Evolutionary conservation across 2,888 invertebrate genomes (phyloP), one percentile per base, ranked within the genome.

Genomic region (Agrenia bidenticulata): DNA sequence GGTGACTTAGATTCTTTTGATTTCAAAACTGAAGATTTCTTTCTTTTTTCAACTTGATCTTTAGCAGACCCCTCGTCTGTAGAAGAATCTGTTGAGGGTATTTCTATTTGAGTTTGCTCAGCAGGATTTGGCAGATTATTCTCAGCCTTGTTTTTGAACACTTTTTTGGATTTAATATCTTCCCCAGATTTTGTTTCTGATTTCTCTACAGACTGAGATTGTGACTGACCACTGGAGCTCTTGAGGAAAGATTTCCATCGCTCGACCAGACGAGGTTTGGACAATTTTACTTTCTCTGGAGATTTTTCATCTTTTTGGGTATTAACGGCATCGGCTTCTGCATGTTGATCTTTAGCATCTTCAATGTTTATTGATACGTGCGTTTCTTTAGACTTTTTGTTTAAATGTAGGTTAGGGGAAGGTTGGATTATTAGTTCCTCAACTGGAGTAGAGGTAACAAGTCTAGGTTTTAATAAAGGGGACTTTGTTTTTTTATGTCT

Each of bases 331-430:
- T 55, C 17, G 15, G 24, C 53, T 21, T 53, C 15, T 23, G 27
- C 17, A 27, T 55, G 2, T 11, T 15, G 11, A 7, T 53, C 15
- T 23, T 13, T 26, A 53, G 45, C 61, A 11, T 41, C 17, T 32
- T 56, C 61, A n/a, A 61, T 61, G 21, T 61, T 41, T 15, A 61
- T 53, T 24, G 27, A 21, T 1, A n/a, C 21, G 41, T 61, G 45
- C 1, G 41, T 41, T 26, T 24, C 21, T n/a, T n/a, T n/a, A n/a
- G n/a, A n/a, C n/a, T n/a, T n/a, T n/a, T n/a, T n/a, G n/a, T n/a
- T n/a, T n/a, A n/a, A n/a, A n/a, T n/a, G n/a, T n/a, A n/a, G n/a
- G n/a, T 32, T 32, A 32, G 32, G 32, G 32, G 32, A 32, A 7
- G 32, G 5, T 32, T 32, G 32, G 11, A 32, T 32, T 7, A 32